phyloP scores from a whole-genome alignment of 2,113 vertebrate species.

The Toxotes jaculatrix region DNA sequence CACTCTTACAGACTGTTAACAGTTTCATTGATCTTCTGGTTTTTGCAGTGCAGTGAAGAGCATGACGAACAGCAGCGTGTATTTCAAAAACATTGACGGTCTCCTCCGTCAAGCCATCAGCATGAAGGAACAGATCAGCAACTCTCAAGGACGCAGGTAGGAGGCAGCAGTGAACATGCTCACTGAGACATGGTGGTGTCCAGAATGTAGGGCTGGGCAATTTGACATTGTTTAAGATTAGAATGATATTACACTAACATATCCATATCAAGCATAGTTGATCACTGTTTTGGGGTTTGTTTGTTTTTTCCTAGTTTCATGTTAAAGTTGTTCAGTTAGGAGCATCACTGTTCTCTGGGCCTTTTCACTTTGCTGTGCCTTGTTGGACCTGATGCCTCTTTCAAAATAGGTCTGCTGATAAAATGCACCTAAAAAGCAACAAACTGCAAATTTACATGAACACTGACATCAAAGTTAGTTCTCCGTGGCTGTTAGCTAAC shows the following conservation, averaged over 20 bases:
- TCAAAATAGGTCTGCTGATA: background rate
- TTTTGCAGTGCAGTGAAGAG: slow-evolving; percentile 91
- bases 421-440: background rate
- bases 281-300: background rate
- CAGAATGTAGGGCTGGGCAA: background rate
- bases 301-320: background rate
- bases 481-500: too few relatives aligned
- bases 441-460: background rate
- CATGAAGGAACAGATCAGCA: slow-evolving; percentile 89
- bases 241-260: background rate
- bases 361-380: background rate
- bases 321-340: accelerated
- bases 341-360: background rate
- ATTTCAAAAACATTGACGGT: slow-evolving; percentile 94
- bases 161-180: slow-evolving; percentile 44
- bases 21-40: slow-evolving; percentile 19
- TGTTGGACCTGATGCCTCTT: background rate
- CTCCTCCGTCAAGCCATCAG: slow-evolving; percentile 90
- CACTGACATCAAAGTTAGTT: background rate
- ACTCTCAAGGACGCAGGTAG: slow-evolving; percentile 91
- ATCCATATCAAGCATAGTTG: background rate
- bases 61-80: slow-evolving; percentile 92
- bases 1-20: background rate
- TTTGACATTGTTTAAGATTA: too few relatives aligned
- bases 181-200: background rate